Conservation (phyloP, 2,888 invertebrate genomes). For the Cenopis cana region DNA sequence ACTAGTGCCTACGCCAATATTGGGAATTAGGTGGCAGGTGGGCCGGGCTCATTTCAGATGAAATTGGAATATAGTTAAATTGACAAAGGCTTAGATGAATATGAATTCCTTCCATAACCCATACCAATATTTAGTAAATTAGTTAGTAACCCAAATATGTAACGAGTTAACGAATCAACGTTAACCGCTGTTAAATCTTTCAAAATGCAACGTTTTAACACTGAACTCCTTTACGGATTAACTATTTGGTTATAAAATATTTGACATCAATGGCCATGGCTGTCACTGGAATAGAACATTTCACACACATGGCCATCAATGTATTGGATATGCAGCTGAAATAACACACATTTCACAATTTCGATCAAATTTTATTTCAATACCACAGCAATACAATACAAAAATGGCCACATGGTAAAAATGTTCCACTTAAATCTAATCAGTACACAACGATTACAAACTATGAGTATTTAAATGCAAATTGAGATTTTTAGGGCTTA, state of each 20-base stretch:
- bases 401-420: slow-evolving; percentile 81
- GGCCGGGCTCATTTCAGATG: too few relatives aligned
- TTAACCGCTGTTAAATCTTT: too few relatives aligned
- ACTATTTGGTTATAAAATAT: background rate
- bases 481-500: slow-evolving; percentile 32
- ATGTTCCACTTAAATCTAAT: slow-evolving; percentile 51
- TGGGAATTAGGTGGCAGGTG: too few relatives aligned
- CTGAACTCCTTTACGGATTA: too few relatives aligned
- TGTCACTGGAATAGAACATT: slow-evolving; percentile 51
- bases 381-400: slow-evolving; percentile 70
- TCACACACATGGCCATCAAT: slow-evolving; percentile 80
- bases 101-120: too few relatives aligned
- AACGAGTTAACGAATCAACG: too few relatives aligned
- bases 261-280: slow-evolving; percentile 78
- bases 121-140: too few relatives aligned
- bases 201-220: too few relatives aligned
- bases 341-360: slow-evolving; percentile 68
- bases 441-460: slow-evolving; percentile 45
- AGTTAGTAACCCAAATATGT: too few relatives aligned
- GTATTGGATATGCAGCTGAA: slow-evolving; percentile 68
- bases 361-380: slow-evolving; percentile 67
- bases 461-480: slow-evolving; percentile 42
- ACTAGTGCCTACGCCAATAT: too few relatives aligned
- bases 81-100: too few relatives aligned
- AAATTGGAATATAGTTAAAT: too few relatives aligned